Evolutionary conservation across 2,113 vertebrate genomes (phyloP), one percentile per base, ranked within the genome.

Genomic region (Candoia aspera): DNA sequence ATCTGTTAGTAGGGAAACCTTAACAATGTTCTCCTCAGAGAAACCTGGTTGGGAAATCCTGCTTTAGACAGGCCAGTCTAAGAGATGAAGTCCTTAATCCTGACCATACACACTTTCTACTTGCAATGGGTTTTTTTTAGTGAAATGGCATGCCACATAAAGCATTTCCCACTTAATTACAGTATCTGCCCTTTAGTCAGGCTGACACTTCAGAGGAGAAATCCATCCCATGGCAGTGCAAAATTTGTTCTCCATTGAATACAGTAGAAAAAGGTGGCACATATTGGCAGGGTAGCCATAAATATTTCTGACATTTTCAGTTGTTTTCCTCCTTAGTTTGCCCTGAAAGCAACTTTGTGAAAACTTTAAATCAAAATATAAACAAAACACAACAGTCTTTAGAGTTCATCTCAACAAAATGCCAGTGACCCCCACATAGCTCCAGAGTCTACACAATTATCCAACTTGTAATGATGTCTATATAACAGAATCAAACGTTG

Each of bases 281-380:
- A 49, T 46, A 42, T 79, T 55, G 10, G 29, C 83, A 58, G 59
- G 9, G 6, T 90, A 55, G 19, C 0, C 37, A n/a, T 88, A 21
- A 26, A 53, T 49, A 58, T n/a, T 93, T 89, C 85, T 85, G 87
- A 60, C 89, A 90, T 12, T 11, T 93, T 90, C 58, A 87, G 89
- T 53, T 68, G 88, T 91, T 91, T 90, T 68, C 84, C 19, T 95
- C 86, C 64, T 84, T 73, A 60, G 87, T 93, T 95, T 93, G 84
- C 84, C 57, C 91, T 1, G 3, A 91, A 86, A 84, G 93, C 46
- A 79, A 24, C 49, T 17, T 55, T 9, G 42, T 0, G 90, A 94
- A 93, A 88, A 91, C 86, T 87, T 59, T 46, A 62, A 33, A 92
- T 88, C 11, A 0, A 89, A 93, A 55, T 0, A 58, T 90, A 89